Evolutionary conservation across 2,797 vertebrate species (phyloP).

Genomic region (Geotrypetes seraphini): DNA sequence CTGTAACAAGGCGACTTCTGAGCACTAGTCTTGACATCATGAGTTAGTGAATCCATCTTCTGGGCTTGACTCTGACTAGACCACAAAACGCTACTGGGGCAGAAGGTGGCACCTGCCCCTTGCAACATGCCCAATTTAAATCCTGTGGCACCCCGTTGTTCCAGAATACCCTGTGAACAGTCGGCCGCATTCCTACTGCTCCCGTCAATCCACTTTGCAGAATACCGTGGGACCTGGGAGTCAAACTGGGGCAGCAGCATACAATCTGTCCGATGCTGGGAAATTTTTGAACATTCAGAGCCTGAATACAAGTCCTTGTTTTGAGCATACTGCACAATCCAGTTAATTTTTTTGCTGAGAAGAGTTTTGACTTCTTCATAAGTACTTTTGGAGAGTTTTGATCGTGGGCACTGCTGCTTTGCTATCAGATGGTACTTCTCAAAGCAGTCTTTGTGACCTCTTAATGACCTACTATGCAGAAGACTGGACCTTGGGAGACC

Average conservation of each 20-base stretch:
- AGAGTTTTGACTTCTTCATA: constrained; percentile 89
- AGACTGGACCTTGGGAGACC: constrained; percentile 77
- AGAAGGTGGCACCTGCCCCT: constrained; percentile 34
- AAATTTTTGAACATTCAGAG: constrained; percentile 51
- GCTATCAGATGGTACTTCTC: constrained; percentile 96
- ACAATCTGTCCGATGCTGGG: constrained; percentile 72
- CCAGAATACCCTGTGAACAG: constrained; percentile 58
- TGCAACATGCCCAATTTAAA: constrained; percentile 59
- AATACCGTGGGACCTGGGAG: constrained; percentile 83
- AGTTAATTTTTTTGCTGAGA: constrained; percentile 84
- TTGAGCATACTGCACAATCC: constrained; percentile 90
- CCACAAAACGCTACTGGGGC: constrained; percentile 50
- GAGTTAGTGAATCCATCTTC: constrained; percentile 44
- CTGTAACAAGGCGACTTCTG: constrained; percentile 41
- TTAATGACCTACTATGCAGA: constrained; percentile 83
- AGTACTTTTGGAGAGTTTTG: constrained; percentile 78
- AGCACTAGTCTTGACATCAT: constrained; percentile 11
- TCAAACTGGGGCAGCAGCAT: constrained; percentile 76
- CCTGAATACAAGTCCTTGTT: constrained; percentile 77
- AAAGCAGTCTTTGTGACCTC: constrained; percentile 94
- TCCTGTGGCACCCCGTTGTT: constrained; percentile 50
- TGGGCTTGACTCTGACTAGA: constrained; percentile 32
- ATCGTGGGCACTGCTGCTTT: constrained; percentile 84
- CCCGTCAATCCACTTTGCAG: constrained; percentile 68
- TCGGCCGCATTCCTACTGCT: constrained; percentile 35